Conservation (phyloP, 1,140 invertebrate species). For the Rhizoglyphus robini region DNA sequence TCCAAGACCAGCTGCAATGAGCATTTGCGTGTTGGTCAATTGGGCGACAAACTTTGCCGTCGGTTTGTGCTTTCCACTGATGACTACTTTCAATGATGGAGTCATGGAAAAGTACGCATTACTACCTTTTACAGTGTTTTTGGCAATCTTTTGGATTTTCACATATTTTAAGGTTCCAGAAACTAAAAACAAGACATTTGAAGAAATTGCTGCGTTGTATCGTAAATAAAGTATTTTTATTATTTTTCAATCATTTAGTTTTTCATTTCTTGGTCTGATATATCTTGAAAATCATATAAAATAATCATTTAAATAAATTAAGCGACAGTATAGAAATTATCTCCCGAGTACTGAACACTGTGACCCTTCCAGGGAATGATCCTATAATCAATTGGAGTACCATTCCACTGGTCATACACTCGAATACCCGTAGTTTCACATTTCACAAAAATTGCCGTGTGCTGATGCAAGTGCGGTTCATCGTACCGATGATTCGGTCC, state of each 20-base stretch:
- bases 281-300: no score
- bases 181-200: constrained; percentile 96
- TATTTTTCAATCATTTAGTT: no score
- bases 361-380: constrained; percentile 11
- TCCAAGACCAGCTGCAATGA: constrained; percentile 89
- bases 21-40: constrained; percentile 91
- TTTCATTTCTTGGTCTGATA: no score
- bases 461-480: constrained; percentile 18
- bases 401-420: constrained; percentile 16
- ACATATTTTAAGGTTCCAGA: constrained; percentile 95
- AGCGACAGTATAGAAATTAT: constrained; percentile 16
- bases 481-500: constrained; percentile 15
- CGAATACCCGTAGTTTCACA: constrained; percentile 1
- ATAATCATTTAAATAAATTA: background rate
- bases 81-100: constrained; percentile 36
- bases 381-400: constrained; percentile 11
- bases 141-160: constrained; percentile 92
- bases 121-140: constrained; percentile 87
- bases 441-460: constrained; percentile 18
- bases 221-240: no score
- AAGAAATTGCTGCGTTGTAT: constrained; percentile 86
- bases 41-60: constrained; percentile 97
- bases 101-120: constrained; percentile 86
- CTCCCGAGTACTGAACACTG: background rate
- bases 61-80: constrained; percentile 80